Conservation (phyloP, 2,113 vertebrate genomes). For the Lophotis ruficrista region DNA sequence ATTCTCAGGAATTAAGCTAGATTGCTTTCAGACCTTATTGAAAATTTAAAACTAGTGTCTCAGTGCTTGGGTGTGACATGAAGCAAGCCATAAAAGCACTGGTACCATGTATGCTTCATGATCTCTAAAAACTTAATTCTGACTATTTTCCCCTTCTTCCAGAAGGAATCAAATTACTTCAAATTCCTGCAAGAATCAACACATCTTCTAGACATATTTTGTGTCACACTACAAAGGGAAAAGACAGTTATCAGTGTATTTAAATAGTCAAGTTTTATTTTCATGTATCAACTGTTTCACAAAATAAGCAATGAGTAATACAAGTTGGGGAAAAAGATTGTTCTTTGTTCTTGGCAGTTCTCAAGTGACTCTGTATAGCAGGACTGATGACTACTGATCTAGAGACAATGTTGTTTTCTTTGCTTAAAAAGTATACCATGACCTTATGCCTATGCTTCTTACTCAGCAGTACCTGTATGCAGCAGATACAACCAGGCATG, state of each 20-base stretch:
- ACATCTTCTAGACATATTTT: background rate
- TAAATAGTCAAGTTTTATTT: slow-evolving; percentile 13
- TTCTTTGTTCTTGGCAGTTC: background rate
- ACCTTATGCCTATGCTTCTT: background rate
- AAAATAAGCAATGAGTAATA: background rate
- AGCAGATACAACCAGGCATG: background rate
- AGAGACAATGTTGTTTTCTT: background rate
- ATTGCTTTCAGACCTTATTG: background rate
- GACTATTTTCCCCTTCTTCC: background rate
- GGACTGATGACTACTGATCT: background rate
- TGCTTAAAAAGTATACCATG: background rate
- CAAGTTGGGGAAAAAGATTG: background rate
- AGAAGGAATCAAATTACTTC: background rate
- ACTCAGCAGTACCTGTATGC: background rate
- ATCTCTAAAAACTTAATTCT: background rate
- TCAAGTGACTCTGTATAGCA: background rate
- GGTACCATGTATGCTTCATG: accelerated
- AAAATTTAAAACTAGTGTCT: background rate
- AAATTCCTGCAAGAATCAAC: slow-evolving; percentile 11
- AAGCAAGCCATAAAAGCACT: background rate
- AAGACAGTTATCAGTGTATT: background rate
- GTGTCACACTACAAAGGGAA: background rate
- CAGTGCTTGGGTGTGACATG: background rate
- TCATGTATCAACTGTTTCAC: background rate
- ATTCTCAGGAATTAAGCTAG: background rate